Evolutionary conservation across 1,140 invertebrate species (phyloP), one percentile per base, ranked within the genome.

Genomic region (Drosophila arawakana): DNA sequence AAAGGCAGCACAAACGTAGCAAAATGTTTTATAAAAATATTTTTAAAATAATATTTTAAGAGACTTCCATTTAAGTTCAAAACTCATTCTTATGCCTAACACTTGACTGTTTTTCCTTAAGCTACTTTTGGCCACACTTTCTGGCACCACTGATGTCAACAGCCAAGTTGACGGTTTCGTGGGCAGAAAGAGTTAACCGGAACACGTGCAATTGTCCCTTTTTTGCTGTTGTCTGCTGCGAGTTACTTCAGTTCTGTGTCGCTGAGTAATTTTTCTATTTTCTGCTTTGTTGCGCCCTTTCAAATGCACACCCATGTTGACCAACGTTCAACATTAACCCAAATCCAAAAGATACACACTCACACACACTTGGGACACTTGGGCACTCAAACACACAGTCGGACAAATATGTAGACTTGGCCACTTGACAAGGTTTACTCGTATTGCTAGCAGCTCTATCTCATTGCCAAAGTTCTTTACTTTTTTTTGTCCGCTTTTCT

Each of bases 231-330:
- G 13, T 25, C 10, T 59, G 74, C 65, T 75, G 34, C 57, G 57
- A 60, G 47, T 67, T 65, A 21, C n/a, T 44, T 66, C 54, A 47
- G 57, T 66, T 65, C 43, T 73, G 60, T 80, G 73, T 58, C 79
- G 68, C 71, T 89, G 77, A 89, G 83, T 88, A 89, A 89, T 78
- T 88, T 88, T 88, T 88, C 77, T 88, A 88, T 88, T 88, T 88
- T 88, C 84, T 84, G 84, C 84, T 88, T 88, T 88, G 80, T 84
- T 84, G 84, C 84, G 69, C 78, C 77, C 74, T 70, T 81, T 84
- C 84, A 81, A 80, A 72, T 80, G 80, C 84, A 84, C 84, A 89
- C 84, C 84, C 84, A 89, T 89, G 84, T 89, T 89, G 84, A 89
- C 84, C 84, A 73, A 89, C 65, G 85, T 58, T 37, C 80, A 77